phyloP scores from a whole-genome alignment of 2,888 invertebrate species.

The Spisula subtruncata region DNA sequence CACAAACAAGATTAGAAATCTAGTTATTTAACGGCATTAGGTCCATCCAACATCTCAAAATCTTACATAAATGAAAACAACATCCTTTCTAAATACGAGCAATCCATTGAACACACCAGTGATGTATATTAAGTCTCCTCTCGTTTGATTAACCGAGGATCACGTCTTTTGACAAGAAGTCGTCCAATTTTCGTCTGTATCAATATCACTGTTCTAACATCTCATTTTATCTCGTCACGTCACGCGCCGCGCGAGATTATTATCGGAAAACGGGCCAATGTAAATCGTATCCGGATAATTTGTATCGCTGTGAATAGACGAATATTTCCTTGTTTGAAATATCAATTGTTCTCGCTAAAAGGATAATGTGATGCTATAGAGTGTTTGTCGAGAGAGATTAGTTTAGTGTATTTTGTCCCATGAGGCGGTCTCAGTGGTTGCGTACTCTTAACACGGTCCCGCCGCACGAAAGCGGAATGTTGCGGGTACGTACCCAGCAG shows the following conservation, averaged over 20 bases:
- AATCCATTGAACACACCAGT: constrained; percentile 32
- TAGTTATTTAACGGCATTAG: too few relatives aligned
- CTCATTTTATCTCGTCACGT: constrained; percentile 47
- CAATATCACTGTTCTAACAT: constrained; percentile 46
- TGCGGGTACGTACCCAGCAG: too few relatives aligned
- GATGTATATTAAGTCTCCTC: neutral
- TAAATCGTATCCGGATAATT: constrained; percentile 80
- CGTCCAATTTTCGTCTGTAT: constrained; percentile 54
- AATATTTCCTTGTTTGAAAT: constrained; percentile 70
- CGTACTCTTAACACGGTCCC: too few relatives aligned
- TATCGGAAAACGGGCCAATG: constrained; percentile 59
- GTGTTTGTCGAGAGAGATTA: neutral
- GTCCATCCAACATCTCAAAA: too few relatives aligned
- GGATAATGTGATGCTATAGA: constrained; percentile 16
- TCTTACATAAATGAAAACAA: neutral
- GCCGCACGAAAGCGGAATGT: too few relatives aligned
- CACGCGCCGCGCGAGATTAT: constrained; percentile 58
- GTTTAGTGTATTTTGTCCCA: neutral
- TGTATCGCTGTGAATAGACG: constrained; percentile 62
- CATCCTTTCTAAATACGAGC: constrained; percentile 6
- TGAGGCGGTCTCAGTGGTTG: too few relatives aligned
- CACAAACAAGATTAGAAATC: too few relatives aligned
- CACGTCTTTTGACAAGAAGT: constrained; percentile 50
- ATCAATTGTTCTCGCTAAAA: constrained; percentile 37
- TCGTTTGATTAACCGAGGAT: constrained; percentile 49